A percentile compares a stretch with the other conserved stretches of the same genome.
Evolutionary conservation across 2,113 vertebrate species (phyloP).

Genomic region (Spizaetus ornatus): DNA sequence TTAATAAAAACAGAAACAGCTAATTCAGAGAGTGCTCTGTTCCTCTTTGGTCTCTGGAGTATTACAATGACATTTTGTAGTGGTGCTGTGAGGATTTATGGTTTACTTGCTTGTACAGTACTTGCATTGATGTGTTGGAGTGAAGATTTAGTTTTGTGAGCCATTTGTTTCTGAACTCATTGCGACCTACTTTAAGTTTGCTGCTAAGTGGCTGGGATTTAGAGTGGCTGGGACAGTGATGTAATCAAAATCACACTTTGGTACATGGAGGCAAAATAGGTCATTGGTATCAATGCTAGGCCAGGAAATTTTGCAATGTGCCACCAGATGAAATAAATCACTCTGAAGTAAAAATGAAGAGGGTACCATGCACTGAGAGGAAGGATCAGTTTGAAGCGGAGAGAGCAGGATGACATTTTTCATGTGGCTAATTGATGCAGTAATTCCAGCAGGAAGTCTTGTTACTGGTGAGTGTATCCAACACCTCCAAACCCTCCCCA

Average conservation of each 20-base stretch:
- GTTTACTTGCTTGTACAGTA: neutral
- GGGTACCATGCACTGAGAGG: neutral
- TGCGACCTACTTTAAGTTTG: slow-evolving; percentile 47
- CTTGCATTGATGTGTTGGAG: neutral
- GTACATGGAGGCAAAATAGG: slow-evolving; percentile 21
- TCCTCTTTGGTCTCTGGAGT: neutral
- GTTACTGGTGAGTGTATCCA: neutral
- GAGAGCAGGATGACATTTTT: neutral
- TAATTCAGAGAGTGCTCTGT: neutral
- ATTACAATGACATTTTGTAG: neutral
- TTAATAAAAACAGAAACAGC: neutral
- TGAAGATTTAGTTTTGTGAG: slow-evolving; percentile 1
- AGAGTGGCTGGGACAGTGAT: slow-evolving; percentile 27
- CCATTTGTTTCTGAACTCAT: slow-evolving; percentile 12
- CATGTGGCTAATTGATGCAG: neutral
- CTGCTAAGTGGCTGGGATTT: slow-evolving; percentile 31
- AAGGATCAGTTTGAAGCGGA: neutral
- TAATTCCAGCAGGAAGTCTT: slow-evolving; percentile 10
- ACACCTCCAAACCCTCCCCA: neutral
- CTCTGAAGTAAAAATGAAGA: neutral
- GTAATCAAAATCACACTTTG: slow-evolving; percentile 18
- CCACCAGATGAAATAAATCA: neutral
- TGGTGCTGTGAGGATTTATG: neutral
- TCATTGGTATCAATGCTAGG: neutral
- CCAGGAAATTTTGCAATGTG: neutral